Evolutionary conservation across 2,888 invertebrate species (phyloP).

Genomic region (Onchidella celtica): DNA sequence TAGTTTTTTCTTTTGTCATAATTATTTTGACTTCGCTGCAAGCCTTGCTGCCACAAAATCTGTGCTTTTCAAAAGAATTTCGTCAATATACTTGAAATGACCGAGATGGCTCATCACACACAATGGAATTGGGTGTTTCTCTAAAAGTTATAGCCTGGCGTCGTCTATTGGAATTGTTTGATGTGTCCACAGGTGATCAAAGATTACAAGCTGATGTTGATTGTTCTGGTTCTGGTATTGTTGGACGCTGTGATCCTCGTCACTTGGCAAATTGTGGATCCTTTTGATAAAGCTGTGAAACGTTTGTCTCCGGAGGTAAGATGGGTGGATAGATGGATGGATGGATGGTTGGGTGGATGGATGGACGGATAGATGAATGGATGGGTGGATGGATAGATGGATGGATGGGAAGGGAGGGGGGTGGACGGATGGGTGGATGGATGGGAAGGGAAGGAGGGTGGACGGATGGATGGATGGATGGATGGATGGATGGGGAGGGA

Average conservation of each 20-base stretch:
- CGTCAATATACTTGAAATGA: too few species aligned
- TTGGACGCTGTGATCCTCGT: conserved; percentile 97
- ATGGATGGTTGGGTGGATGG: not conserved
- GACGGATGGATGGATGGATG: not conserved
- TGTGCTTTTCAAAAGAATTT: too few species aligned
- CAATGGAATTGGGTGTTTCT: too few species aligned
- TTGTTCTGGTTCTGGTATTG: conserved; percentile 93
- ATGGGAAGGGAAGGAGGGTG: not conserved
- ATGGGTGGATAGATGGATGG: not conserved
- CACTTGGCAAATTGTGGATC: conserved; percentile 98
- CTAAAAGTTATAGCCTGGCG: too few species aligned
- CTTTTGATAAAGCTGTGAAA: conserved; percentile 89
- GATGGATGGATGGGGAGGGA: too few species aligned
- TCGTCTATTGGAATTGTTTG: too few species aligned
- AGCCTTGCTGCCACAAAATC: too few species aligned
- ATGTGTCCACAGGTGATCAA: conserved; percentile 90
- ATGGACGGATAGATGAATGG: not conserved
- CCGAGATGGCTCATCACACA: too few species aligned
- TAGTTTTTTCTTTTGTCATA: too few species aligned
- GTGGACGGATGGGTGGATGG: not conserved
- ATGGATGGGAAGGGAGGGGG: not conserved
- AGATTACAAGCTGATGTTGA: conserved; percentile 98
- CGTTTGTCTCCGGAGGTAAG: conserved; percentile 93
- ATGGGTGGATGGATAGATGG: not conserved
- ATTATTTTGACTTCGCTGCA: too few species aligned